Conservation (phyloP, 2,113 vertebrate genomes). For the Henicopernis longicauda region DNA sequence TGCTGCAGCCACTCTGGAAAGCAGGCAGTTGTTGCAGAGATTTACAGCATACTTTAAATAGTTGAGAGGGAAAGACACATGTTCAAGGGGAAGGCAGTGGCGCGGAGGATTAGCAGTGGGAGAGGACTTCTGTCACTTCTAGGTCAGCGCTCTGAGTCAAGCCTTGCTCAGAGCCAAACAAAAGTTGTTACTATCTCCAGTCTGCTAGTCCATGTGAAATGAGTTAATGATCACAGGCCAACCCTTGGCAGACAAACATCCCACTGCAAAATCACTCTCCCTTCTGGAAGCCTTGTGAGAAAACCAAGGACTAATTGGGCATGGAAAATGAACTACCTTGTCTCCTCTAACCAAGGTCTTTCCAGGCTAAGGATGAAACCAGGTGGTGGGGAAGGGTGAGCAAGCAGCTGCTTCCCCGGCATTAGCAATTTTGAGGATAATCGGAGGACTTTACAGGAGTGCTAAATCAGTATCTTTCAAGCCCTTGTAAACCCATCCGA, state of each 20-base stretch:
- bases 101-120: background rate
- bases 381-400: background rate
- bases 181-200: background rate
- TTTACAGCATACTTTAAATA: background rate
- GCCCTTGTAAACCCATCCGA: background rate
- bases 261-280: background rate
- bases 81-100: background rate
- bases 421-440: background rate
- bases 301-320: background rate
- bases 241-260: background rate
- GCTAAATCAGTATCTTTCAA: background rate
- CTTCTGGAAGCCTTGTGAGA: background rate
- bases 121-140: background rate
- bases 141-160: background rate
- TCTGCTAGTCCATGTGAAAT: background rate
- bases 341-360: background rate
- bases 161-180: background rate
- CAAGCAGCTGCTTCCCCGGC: background rate
- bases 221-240: background rate
- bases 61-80: background rate
- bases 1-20: background rate
- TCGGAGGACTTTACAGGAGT: background rate
- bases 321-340: background rate
- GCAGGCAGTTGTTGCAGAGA: background rate
- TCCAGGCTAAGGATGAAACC: background rate